Evolutionary conservation across 2,888 invertebrate genomes (phyloP), one percentile per base, ranked within the genome.

Genomic region (Aleiodes leptofemur): DNA sequence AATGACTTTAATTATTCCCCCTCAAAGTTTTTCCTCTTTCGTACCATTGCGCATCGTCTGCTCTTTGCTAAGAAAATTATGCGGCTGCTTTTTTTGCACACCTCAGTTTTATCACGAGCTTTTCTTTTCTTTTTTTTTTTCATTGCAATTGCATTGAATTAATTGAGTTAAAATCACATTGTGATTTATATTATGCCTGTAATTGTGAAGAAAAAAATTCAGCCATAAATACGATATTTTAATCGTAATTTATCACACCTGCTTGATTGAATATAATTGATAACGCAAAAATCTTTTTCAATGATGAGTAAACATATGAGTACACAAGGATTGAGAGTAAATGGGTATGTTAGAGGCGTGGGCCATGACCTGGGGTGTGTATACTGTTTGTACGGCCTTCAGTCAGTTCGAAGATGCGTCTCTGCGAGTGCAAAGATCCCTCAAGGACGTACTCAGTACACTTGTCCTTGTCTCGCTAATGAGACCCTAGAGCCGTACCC

Each of bases 341-440:
- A 64, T 64, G 64, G 64, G 43, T 16, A 48, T 14, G 34, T 69
- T 13, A 59, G 59, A 72, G 76, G 77, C 80, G 77, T 81, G 82
- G 82, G 82, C 84, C 85, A 82, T 86, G 85, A 86, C 86, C 86
- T 84, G 83, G 80, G 83, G 81, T 81, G 81, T 81, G 82, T 82
- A 80, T 79, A 80, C 81, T 79, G 78, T 80, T 68, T 68, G 51
- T 31, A 80, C 84, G 87, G 78, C 87, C 88, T 87, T 87, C 86
- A 81, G 82, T 80, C 81, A 79, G 80, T 82, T 77, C 79, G 80
- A 81, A 82, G 85, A 87, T 84, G 84, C 82, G 82, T 80, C 81
- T 71, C 74, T 76, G 23, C 66, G 86, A 84, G 88, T 86, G 87
- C 88, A 88, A 88, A 87, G 88, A 88, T 88, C 88, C 81, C 83